phyloP scores from a whole-genome alignment of 2,888 invertebrate genomes.

The Xylota sylvarum region DNA sequence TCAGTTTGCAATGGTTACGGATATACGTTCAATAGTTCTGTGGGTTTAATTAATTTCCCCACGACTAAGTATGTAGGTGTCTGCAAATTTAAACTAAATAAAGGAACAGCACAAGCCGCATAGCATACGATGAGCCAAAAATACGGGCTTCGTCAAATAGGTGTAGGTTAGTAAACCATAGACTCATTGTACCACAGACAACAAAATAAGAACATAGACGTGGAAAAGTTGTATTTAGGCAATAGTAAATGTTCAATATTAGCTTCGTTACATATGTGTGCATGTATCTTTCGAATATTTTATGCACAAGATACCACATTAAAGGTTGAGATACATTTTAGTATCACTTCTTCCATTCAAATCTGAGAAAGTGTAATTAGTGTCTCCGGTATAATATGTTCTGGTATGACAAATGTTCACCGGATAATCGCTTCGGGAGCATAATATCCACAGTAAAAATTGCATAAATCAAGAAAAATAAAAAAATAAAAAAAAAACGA shows the following conservation, averaged over 20 bases:
- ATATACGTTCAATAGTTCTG: background rate
- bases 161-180: too few relatives aligned
- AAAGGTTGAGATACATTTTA: conserved; percentile 10
- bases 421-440: conserved; percentile 48
- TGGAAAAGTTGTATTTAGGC: too few relatives aligned
- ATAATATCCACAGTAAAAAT: conserved; percentile 48
- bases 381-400: conserved; percentile 54
- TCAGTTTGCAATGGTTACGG: background rate
- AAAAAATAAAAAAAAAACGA: conserved; percentile 5
- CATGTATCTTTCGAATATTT: background rate
- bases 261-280: too few relatives aligned
- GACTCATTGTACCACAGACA: too few relatives aligned
- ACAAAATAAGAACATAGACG: too few relatives aligned
- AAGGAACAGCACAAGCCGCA: conserved; percentile 5
- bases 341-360: background rate
- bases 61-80: background rate
- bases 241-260: too few relatives aligned
- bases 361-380: conserved; percentile 32
- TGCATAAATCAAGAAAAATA: conserved; percentile 55
- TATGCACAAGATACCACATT: background rate
- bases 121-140: conserved; percentile 3
- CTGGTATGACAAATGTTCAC: conserved; percentile 55
- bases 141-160: background rate
- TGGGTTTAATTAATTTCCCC: conserved; percentile 8
- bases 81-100: background rate